Base-by-base conservation (phyloP, 1,140 invertebrate genomes). In the Sycophaga agraensis region DNA sequence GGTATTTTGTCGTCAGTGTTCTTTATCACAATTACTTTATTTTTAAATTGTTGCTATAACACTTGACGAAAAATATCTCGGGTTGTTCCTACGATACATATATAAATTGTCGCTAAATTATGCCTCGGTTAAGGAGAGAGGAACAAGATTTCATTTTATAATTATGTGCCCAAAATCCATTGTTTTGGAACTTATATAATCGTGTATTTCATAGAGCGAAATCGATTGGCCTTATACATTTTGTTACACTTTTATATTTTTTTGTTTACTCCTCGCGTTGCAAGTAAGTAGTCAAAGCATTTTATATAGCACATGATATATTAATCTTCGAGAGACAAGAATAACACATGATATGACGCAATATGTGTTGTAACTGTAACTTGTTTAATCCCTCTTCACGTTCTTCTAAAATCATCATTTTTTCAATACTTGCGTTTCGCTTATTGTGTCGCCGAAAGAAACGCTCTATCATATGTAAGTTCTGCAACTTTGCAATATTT, bases 131-230 rank as follows among this genome's bases (percentile, higher is more conserved):
- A 63, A 57, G 57, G 54, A 63, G 61, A 63, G 61, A 63, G 54
- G 61, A 63, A 63, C 54, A 46, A 61, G 59, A 61, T 63, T 55
- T 26, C 42, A 54, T 48, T 17, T 63, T 46, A 28, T 50, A 22
- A 16, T 39, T 40, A 43, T 39, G 28, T 49, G 16, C 43, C 37
- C 21, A 49, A 31, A 48, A 55, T 55, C 35, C 43, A 56, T 51
- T 17, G 37, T 6, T 8, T 40, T 37, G 45, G 31, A 56, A 31
- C 34, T 40, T 40, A 40, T 48, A 50, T 63, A 50, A 57, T 63
- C 60, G 61, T 58, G 54, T 63, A 62, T 55, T 62, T 56, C 24
- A 24, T 50, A 51, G 61, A 63, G 61, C 61, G 61, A 63, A 63
- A 43, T 63, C 61, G 61, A 63, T 63, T 63, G 61, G 61, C 61